phyloP scores from a whole-genome alignment of 2,888 invertebrate species.

The Thera obeliscata region DNA sequence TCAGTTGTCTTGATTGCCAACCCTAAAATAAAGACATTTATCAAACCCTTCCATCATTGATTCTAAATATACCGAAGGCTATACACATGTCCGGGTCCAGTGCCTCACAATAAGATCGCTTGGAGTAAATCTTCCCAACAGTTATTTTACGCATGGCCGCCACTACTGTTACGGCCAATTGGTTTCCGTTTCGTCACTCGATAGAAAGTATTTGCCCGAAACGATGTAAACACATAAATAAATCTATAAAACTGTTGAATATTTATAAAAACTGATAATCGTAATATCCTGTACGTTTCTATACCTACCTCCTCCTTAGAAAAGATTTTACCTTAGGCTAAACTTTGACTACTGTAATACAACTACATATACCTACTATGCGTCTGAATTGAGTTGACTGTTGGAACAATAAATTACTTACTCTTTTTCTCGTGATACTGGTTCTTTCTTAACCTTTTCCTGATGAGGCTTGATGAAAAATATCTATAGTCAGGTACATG shows the following conservation, averaged over 20 bases:
- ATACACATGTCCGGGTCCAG: conserved; percentile 19
- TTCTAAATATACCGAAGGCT: conserved; percentile 8
- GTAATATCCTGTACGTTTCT: no score
- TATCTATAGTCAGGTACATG: no score
- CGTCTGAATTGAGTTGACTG: no score
- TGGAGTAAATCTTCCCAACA: conserved; percentile 50
- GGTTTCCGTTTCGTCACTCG: conserved; percentile 64
- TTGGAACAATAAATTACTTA: no score
- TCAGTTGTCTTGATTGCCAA: neutral
- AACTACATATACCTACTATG: no score
- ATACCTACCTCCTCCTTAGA: no score
- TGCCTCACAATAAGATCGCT: conserved; percentile 39
- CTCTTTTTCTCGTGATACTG: no score
- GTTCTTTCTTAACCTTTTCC: no score
- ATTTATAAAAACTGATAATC: no score
- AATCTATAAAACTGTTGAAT: neutral
- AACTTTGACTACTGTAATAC: no score
- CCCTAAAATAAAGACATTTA: neutral
- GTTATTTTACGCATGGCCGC: conserved; percentile 71
- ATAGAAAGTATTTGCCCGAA: conserved; percentile 37
- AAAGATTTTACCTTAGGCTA: no score
- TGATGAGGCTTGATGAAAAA: no score
- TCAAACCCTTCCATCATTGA: conserved; percentile 12
- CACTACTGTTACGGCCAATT: conserved; percentile 64
- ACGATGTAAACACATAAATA: conserved; percentile 18